phyloP scores from a whole-genome alignment of 2,113 vertebrate species.

The Scolopax mira region DNA sequence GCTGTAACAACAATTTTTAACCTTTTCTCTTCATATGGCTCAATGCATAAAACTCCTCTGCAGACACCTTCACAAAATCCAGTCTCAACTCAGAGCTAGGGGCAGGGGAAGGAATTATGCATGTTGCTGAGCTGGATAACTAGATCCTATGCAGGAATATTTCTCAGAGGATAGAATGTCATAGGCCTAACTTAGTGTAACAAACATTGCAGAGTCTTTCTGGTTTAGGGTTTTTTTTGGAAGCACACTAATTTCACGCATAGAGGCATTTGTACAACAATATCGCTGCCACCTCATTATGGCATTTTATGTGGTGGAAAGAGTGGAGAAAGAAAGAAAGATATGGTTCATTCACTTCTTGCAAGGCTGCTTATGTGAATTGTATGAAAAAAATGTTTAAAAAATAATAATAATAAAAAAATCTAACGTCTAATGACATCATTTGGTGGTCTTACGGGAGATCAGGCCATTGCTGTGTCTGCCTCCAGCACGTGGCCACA shows the following conservation, averaged over 20 bases:
- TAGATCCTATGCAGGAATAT: slow-evolving; percentile 38
- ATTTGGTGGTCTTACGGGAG: background rate
- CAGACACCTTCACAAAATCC: slow-evolving; percentile 30
- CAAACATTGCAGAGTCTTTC: slow-evolving; percentile 25
- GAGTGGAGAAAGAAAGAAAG: background rate
- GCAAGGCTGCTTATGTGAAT: background rate
- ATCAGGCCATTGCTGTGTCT: background rate
- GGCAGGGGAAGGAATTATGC: slow-evolving; percentile 11
- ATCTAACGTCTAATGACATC: background rate
- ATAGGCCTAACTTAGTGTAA: slow-evolving; percentile 53
- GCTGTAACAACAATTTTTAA: slow-evolving; percentile 48
- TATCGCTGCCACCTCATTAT: slow-evolving; percentile 38
- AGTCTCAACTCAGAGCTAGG: background rate
- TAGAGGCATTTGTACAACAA: slow-evolving; percentile 45
- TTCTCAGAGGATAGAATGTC: slow-evolving; percentile 64
- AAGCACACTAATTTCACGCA: slow-evolving; percentile 49
- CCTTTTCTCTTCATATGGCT: background rate
- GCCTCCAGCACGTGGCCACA: background rate
- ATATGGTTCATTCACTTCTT: background rate
- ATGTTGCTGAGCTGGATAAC: slow-evolving; percentile 58
- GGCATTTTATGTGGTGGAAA: background rate
- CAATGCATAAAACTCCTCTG: background rate
- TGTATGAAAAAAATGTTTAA: background rate
- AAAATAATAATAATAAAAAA: background rate
- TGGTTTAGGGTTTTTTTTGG: slow-evolving; percentile 2